These are phyloP conservation scores for Emydura subglobosa DNA, from an alignment of 2,113 vertebrate genomes.

Conservation along the genomic window DNA sequence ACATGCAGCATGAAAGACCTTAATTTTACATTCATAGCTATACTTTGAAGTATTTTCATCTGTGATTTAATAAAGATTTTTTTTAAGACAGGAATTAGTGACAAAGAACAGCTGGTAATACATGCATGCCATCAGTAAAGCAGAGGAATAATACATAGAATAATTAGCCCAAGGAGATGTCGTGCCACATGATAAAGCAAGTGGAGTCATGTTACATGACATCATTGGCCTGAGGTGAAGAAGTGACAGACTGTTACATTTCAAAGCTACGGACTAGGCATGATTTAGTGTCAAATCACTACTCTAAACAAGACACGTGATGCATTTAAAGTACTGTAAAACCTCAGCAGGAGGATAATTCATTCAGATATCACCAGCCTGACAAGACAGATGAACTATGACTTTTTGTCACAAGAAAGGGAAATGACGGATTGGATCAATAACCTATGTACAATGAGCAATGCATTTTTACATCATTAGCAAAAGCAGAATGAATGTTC, in stretches of 20 bases:
- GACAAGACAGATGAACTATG: constrained; percentile 10
- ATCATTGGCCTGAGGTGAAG: constrained; percentile 34
- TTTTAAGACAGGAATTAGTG: neutral
- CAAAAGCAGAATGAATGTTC: constrained; percentile 37
- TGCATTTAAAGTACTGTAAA: neutral
- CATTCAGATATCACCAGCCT: neutral
- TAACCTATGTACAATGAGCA: constrained; percentile 1
- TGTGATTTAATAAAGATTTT: neutral
- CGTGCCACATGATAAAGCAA: neutral
- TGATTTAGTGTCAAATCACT: neutral
- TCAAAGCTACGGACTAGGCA: neutral
- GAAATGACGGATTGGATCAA: constrained; percentile 14
- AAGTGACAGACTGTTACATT: constrained; percentile 3
- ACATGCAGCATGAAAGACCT: neutral
- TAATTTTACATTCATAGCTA: neutral
- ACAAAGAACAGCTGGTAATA: constrained; percentile 1
- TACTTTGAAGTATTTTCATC: neutral
- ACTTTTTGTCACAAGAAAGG: neutral
- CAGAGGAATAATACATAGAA: neutral
- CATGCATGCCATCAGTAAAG: neutral
- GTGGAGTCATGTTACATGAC: neutral
- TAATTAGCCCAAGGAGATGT: constrained; percentile 24
- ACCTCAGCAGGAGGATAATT: neutral
- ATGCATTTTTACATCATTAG: constrained; percentile 29
- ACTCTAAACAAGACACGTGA: constrained; percentile 29